Evolutionary conservation across 2,113 vertebrate species (phyloP).

Genomic region (Pygoscelis antarcticus): DNA sequence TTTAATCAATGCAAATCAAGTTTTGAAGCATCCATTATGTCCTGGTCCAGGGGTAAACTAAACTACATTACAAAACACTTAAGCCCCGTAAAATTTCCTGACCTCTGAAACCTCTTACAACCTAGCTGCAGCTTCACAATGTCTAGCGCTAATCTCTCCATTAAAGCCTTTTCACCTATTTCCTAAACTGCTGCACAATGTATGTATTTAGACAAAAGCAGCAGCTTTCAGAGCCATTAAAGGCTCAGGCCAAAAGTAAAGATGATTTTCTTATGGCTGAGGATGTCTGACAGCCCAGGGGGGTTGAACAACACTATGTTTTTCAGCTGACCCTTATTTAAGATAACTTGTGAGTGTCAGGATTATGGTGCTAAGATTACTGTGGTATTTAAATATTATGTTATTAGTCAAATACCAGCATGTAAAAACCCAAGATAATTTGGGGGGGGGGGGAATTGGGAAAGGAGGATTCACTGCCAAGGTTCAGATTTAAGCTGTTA

Average conservation of each 20-base stretch:
- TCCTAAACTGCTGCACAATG: conserved; percentile 44
- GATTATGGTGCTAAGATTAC: conserved; percentile 58
- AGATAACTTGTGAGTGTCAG: conserved; percentile 36
- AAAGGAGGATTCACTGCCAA: not conserved
- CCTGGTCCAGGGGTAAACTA: conserved; percentile 42
- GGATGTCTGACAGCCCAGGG: conserved; percentile 39
- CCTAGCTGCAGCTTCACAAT: conserved; percentile 51
- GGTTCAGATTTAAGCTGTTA: conserved; percentile 17
- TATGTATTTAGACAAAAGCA: conserved; percentile 74
- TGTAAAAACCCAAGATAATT: conserved; percentile 49
- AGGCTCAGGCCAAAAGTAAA: conserved; percentile 76
- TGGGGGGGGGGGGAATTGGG: not conserved
- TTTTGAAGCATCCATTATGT: conserved; percentile 71
- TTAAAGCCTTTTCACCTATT: conserved; percentile 78
- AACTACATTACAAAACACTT: conserved; percentile 79
- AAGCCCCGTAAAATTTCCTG: conserved; percentile 75
- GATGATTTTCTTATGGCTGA: conserved; percentile 74
- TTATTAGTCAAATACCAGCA: conserved; percentile 46
- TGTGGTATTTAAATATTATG: conserved; percentile 66
- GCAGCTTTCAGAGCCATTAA: conserved; percentile 81
- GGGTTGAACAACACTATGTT: not conserved
- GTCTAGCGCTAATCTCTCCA: conserved; percentile 78
- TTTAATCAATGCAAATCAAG: conserved; percentile 75
- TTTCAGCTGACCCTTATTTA: conserved; percentile 60
- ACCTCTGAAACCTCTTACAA: conserved; percentile 79